Percentiles rank a stretch among this genome's conserved stretches.
Conservation (phyloP, 1,140 invertebrate genomes). For the Neuroterus valhalla region DNA sequence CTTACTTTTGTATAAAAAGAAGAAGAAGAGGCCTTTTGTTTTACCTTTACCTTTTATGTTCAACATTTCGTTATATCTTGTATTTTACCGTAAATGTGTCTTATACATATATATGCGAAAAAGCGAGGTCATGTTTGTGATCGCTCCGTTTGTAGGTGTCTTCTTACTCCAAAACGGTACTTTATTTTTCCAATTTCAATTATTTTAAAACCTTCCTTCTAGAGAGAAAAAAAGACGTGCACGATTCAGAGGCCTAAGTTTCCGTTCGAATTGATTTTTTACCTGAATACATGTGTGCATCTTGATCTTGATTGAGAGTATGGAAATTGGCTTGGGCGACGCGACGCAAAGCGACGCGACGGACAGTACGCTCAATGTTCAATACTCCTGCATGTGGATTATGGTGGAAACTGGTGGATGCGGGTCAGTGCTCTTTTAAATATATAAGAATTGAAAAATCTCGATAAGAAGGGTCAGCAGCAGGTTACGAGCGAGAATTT, state of each 20-base stretch:
- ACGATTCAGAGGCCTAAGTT: constrained; percentile 30
- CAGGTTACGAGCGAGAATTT: constrained; percentile 67
- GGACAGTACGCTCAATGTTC: constrained; percentile 50
- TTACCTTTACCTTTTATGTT: too few relatives aligned
- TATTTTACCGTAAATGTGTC: too few relatives aligned
- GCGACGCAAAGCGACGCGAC: constrained; percentile 67
- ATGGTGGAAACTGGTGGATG: constrained; percentile 38
- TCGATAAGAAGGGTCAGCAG: constrained; percentile 68
- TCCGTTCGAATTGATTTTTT: constrained; percentile 66
- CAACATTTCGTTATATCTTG: too few relatives aligned
- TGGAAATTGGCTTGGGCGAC: constrained; percentile 66
- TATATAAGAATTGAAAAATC: constrained; percentile 73
- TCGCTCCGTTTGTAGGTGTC: too few relatives aligned
- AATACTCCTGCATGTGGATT: constrained; percentile 56
- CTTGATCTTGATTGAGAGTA: constrained; percentile 67
- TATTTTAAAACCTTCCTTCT: too few relatives aligned
- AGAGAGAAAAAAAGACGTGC: too few relatives aligned
- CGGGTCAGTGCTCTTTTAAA: constrained; percentile 73
- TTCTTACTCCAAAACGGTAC: too few relatives aligned
- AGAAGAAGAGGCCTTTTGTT: too few relatives aligned
- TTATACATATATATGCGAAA: too few relatives aligned
- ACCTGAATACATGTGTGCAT: constrained; percentile 53
- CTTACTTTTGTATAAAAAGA: too few relatives aligned
- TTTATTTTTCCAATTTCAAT: too few relatives aligned
- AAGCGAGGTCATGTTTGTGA: too few relatives aligned